Conservation (phyloP, 2,113 vertebrate genomes). For the Varanus salvator region DNA sequence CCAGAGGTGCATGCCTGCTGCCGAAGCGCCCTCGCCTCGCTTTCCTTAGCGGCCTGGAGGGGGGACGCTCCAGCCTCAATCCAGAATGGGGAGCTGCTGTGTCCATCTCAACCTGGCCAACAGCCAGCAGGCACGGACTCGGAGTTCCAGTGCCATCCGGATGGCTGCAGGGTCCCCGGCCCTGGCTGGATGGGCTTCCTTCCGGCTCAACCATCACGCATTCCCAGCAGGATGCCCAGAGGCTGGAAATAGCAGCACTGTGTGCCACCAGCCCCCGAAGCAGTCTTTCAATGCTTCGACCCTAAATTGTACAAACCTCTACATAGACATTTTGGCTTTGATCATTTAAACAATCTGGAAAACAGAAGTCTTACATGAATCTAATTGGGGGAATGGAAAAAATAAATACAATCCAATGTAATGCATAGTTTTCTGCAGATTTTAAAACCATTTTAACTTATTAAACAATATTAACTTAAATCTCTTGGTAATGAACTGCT, state of each 20-base stretch:
- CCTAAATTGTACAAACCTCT: no score
- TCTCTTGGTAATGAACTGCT: slow-evolving; percentile 55
- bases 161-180: no score
- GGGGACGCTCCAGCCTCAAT: no score
- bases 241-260: neutral
- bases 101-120: no score
- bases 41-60: no score
- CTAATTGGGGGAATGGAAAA: slow-evolving; percentile 69
- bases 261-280: neutral
- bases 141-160: no score
- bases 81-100: no score
- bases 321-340: neutral
- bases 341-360: slow-evolving; percentile 62
- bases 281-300: neutral
- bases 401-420: slow-evolving; percentile 66
- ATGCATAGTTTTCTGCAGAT: slow-evolving; percentile 50
- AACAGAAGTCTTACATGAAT: slow-evolving; percentile 67
- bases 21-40: neutral
- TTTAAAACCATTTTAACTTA: slow-evolving; percentile 32
- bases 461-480: slow-evolving; percentile 33
- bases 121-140: no score
- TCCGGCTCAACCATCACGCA: neutral
- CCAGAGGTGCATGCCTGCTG: neutral
- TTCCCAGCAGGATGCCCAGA: neutral
- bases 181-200: neutral